Base-by-base conservation (phyloP, 1,140 invertebrate genomes). In the Atta texana region DNA sequence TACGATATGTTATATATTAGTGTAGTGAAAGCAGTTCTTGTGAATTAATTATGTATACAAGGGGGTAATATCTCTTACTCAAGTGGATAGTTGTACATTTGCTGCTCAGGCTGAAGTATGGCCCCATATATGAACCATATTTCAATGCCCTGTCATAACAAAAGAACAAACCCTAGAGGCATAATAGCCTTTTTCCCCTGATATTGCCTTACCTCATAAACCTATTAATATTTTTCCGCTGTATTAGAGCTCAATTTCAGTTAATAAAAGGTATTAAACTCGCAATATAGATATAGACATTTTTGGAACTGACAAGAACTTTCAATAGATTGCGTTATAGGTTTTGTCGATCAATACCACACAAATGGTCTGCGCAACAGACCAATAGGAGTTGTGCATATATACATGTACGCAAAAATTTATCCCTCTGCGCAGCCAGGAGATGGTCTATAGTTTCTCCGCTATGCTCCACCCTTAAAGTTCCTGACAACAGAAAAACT, bases 291-390 rank as follows among this genome's bases (percentile, higher is more conserved):
- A 66, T 59, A 24, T 21, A 76, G 63, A 82, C 12, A 51, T 59
- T 81, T 88, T 82, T 31, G 63, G 80, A 69, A 31, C 53, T 80
- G 86, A 74, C 68, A 72, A 69, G 82, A 68, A 78, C 53, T 81
- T 90, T 92, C 91, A 92, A 91, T 91, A 86, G 91, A 93, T 92
- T 94, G 92, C 71, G 81, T 93, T 92, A 93, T 94, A 94, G 94
- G 92, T 94, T 94, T 94, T 92, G 90, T 89, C 93, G 94, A 95
- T 95, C 95, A 95, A 95, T 95, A 95, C 94, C 91, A 93, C 88
- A 95, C 94, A 94, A 94, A 92, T 93, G 88, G 88, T 91, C 71
- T 39, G 86, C 77, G 85, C 85, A 90, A 89, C 92, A 93, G 93
- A 93, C 94, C 93, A 92, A 94, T 95, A 93, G 86, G 89, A 86